Evolutionary conservation across 2,797 vertebrate species (phyloP).

Genomic region (Morelia viridis): DNA sequence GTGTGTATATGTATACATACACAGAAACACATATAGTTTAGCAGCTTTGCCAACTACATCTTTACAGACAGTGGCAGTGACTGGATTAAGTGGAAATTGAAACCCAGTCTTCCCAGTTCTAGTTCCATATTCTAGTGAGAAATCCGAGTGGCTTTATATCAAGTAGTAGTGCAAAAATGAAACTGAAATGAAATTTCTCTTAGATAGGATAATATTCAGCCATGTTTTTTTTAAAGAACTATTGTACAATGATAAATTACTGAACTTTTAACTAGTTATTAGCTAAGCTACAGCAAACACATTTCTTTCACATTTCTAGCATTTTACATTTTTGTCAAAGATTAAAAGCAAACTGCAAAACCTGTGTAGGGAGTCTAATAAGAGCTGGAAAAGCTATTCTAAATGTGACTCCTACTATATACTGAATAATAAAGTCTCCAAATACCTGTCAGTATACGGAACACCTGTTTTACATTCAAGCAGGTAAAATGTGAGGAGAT

Average conservation of each 20-base stretch:
- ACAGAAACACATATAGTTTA: background rate
- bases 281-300: background rate
- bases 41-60: background rate
- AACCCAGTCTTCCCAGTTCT: background rate
- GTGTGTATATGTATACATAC: background rate
- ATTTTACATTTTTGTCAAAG: background rate
- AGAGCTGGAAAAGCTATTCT: background rate
- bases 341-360: background rate
- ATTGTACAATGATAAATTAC: background rate
- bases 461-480: slow-evolving; percentile 19
- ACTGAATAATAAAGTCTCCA: background rate
- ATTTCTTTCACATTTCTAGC: background rate
- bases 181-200: background rate
- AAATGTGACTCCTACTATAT: background rate
- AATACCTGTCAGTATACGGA: slow-evolving; percentile 20
- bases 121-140: background rate
- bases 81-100: background rate
- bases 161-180: background rate
- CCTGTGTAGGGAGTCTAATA: background rate
- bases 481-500: slow-evolving; percentile 9
- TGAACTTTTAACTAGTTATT: background rate
- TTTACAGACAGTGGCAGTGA: background rate
- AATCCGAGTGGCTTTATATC: background rate
- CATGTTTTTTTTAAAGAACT: background rate
- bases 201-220: background rate